phyloP scores from a whole-genome alignment of 2,113 vertebrate species.

The Vanacampus margaritifer region DNA sequence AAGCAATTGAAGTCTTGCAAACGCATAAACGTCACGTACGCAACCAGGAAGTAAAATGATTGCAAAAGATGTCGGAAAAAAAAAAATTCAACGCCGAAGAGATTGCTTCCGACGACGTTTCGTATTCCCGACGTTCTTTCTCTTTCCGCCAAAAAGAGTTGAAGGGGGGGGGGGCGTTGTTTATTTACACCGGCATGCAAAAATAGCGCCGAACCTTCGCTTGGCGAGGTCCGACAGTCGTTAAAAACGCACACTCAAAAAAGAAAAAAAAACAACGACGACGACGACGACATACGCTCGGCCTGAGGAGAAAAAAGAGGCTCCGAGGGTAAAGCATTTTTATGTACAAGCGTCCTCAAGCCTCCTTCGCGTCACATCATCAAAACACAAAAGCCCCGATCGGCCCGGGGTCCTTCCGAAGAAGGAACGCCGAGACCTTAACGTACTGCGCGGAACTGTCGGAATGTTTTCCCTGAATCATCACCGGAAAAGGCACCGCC shows the following conservation, averaged over 20 bases:
- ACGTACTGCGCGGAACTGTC: conserved; percentile 67
- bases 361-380: background rate
- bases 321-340: conserved; percentile 45
- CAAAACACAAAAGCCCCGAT: background rate
- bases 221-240: conserved; percentile 28
- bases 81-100: conserved; percentile 44
- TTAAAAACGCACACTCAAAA: conserved; percentile 58
- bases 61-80: conserved; percentile 61
- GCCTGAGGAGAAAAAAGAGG: conserved; percentile 62
- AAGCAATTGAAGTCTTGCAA: conserved; percentile 40
- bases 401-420: background rate
- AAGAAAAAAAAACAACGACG: conserved; percentile 36
- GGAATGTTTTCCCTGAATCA: conserved; percentile 73
- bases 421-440: conserved; percentile 2
- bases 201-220: conserved; percentile 34
- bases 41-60: conserved; percentile 48
- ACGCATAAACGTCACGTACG: conserved; percentile 50
- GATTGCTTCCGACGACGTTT: conserved; percentile 41
- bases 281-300: conserved; percentile 33
- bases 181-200: conserved; percentile 73
- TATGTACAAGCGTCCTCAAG: conserved; percentile 54
- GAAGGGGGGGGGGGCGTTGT: conserved; percentile 39
- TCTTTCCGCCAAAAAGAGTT: conserved; percentile 44
- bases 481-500: conserved; percentile 64
- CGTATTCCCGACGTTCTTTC: conserved; percentile 44